phyloP scores from a whole-genome alignment of 2,113 vertebrate species.

The Aphyosemion australe region DNA sequence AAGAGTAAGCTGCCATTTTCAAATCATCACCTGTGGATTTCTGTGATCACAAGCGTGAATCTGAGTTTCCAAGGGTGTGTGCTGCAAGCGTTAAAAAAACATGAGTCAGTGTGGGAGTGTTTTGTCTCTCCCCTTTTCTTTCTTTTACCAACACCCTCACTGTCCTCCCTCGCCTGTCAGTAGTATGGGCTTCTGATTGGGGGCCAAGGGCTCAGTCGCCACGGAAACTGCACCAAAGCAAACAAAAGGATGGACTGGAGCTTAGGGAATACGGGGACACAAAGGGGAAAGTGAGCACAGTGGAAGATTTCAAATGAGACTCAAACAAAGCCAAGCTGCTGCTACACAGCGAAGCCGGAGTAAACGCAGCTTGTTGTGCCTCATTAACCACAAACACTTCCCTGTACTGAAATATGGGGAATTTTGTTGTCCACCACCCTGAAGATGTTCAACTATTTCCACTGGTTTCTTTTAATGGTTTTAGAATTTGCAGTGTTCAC shows the following conservation, averaged over 20 bases:
- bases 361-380: conserved; percentile 33
- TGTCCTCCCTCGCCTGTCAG: conserved; percentile 56
- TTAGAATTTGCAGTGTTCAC: conserved; percentile 68
- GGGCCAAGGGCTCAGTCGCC: conserved; percentile 74
- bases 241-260: conserved; percentile 80
- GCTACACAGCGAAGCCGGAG: conserved; percentile 17
- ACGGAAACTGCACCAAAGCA: conserved; percentile 82
- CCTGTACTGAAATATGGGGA: conserved; percentile 1
- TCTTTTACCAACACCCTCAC: conserved; percentile 10
- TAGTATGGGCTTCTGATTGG: conserved; percentile 74
- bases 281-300: conserved; percentile 73
- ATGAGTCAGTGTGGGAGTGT: conserved; percentile 19
- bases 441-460: conserved; percentile 40
- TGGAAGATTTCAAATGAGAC: conserved; percentile 66
- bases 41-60: conserved; percentile 7
- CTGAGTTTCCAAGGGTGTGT: conserved; percentile 10
- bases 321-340: conserved; percentile 52
- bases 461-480: conserved; percentile 6
- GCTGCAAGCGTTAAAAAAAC: conserved; percentile 15
- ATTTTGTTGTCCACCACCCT: conserved; percentile 9
- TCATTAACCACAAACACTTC: conserved; percentile 16
- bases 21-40: conserved; percentile 64
- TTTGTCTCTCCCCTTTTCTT: conserved; percentile 3
- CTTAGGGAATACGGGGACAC: conserved; percentile 73
- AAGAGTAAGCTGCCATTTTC: conserved; percentile 55